Evolutionary conservation across 2,888 invertebrate species (phyloP).

Genomic region (Cantharis nigra): DNA sequence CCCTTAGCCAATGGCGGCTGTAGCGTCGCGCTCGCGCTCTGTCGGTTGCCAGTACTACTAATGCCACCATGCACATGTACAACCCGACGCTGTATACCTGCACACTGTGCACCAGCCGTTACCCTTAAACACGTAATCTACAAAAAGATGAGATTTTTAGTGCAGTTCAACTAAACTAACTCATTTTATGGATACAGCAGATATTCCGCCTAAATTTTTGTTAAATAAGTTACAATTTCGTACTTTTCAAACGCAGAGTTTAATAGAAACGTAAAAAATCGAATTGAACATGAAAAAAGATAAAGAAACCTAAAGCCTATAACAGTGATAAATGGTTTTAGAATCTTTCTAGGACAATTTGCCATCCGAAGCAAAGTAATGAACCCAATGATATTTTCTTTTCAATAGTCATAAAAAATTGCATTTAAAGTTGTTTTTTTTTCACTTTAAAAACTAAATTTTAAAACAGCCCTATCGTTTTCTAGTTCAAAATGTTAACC

Average conservation of each 20-base stretch:
- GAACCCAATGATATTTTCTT: neutral
- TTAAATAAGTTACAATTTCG: neutral
- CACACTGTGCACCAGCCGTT: neutral
- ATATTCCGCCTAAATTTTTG: neutral
- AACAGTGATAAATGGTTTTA: conserved; percentile 2
- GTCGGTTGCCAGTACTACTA: conserved; percentile 34
- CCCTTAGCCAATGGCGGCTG: conserved; percentile 54
- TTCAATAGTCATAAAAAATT: neutral
- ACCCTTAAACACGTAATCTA: neutral
- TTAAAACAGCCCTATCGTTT: too few relatives aligned
- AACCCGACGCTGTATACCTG: neutral
- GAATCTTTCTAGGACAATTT: conserved; percentile 4
- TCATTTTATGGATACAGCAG: neutral
- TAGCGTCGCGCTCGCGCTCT: conserved; percentile 60
- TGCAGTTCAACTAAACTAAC: neutral
- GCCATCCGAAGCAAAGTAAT: neutral
- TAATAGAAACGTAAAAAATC: conserved; percentile 1
- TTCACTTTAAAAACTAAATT: neutral
- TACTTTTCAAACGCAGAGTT: neutral
- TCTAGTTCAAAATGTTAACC: neutral
- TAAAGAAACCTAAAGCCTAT: conserved; percentile 1
- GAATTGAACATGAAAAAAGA: neutral
- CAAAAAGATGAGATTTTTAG: neutral
- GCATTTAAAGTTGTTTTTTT: neutral
- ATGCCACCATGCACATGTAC: conserved; percentile 50